Evolutionary conservation across 1,140 invertebrate species (phyloP).

Genomic region (Rhynchophorus ferrugineus): DNA sequence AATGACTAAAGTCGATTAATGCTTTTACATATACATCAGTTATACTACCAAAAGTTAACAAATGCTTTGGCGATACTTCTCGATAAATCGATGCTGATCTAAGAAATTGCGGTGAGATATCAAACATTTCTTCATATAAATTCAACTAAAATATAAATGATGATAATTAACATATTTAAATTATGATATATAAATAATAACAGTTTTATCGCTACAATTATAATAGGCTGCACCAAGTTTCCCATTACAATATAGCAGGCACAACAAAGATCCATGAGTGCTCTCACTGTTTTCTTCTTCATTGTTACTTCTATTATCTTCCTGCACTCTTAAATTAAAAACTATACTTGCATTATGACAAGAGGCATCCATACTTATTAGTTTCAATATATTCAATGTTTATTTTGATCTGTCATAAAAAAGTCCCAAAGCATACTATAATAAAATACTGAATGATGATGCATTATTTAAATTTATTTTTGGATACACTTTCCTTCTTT

Average conservation of each 20-base stretch:
- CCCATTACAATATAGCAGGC: conserved; percentile 43
- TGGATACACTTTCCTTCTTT: no score
- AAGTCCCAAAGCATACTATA: no score
- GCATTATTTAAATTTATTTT: no score
- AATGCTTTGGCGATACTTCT: conserved; percentile 55
- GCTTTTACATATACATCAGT: conserved; percentile 44
- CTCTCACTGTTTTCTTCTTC: background rate
- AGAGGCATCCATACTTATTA: no score
- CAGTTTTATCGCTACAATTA: conserved; percentile 50
- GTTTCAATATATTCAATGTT: no score
- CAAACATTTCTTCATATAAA: conserved; percentile 54
- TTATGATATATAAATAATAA: conserved; percentile 29
- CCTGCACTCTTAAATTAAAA: background rate
- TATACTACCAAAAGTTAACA: conserved; percentile 46
- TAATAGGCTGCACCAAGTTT: conserved; percentile 63
- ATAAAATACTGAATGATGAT: no score
- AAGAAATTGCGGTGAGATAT: conserved; percentile 50
- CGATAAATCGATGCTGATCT: conserved; percentile 51
- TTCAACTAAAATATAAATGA: conserved; percentile 41
- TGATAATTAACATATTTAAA: conserved; percentile 6
- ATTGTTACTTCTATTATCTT: background rate
- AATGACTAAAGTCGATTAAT: conserved; percentile 37
- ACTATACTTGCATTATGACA: background rate
- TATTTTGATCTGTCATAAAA: no score
- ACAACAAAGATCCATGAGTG: conserved; percentile 32